These are phyloP conservation scores for Diachrysia chrysitis DNA, from an alignment of 2,888 invertebrate genomes.

Conservation along the genomic window DNA sequence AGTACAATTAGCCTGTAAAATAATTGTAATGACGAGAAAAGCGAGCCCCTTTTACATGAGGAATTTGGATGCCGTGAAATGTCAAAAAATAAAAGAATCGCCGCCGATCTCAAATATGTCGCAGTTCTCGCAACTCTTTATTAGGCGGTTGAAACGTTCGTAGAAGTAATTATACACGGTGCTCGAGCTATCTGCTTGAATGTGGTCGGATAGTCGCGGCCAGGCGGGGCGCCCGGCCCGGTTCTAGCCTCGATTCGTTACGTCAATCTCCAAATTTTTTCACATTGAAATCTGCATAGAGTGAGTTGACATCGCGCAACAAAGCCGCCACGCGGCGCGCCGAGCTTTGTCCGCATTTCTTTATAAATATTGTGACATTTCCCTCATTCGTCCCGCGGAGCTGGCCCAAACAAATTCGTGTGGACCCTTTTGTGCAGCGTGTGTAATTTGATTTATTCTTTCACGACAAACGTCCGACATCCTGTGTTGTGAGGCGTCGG, in stretches of 20 bases:
- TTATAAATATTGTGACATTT: slow-evolving; percentile 89
- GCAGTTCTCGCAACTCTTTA: slow-evolving; percentile 82
- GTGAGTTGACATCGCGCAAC: slow-evolving; percentile 85
- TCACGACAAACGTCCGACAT: slow-evolving; percentile 83
- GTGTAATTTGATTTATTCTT: slow-evolving; percentile 88
- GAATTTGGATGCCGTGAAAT: slow-evolving; percentile 63
- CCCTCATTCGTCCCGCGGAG: slow-evolving; percentile 84
- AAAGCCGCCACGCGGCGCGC: slow-evolving; percentile 81
- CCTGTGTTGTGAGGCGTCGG: slow-evolving; percentile 72
- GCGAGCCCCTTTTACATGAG: slow-evolving; percentile 22
- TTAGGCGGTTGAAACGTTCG: slow-evolving; percentile 80
- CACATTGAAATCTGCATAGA: slow-evolving; percentile 85
- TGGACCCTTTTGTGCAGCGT: slow-evolving; percentile 83
- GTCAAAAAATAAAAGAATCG: slow-evolving; percentile 72
- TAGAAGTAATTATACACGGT: slow-evolving; percentile 87
- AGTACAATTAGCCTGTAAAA: slow-evolving; percentile 41
- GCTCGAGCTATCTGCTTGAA: slow-evolving; percentile 79
- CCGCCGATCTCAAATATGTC: slow-evolving; percentile 68
- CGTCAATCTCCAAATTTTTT: slow-evolving; percentile 86
- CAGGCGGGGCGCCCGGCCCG: slow-evolving; percentile 81
- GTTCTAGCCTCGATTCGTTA: slow-evolving; percentile 82
- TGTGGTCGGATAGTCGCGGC: slow-evolving; percentile 68
- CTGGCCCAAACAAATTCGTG: slow-evolving; percentile 84
- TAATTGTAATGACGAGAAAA: slow-evolving; percentile 35
- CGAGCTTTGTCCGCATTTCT: slow-evolving; percentile 84